Percentiles rank a stretch among this genome's conserved stretches.
Evolutionary conservation across 2,888 invertebrate genomes (phyloP).

Genomic region (Baccha elongata): DNA sequence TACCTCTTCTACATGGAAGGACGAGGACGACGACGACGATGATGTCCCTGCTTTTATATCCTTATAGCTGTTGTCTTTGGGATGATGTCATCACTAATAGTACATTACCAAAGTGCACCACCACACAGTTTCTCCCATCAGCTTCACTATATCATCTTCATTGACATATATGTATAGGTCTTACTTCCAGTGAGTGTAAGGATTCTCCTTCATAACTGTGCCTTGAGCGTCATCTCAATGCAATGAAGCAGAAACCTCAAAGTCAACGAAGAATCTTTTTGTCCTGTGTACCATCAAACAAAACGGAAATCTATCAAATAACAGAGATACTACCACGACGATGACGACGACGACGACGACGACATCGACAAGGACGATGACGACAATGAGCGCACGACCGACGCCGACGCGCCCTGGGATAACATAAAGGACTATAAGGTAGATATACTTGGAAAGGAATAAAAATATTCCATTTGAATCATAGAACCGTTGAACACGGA

Average conservation of each 20-base stretch:
- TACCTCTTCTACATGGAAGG: too few relatives aligned
- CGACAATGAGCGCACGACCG: conserved; percentile 1
- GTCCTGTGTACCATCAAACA: conserved; percentile 62
- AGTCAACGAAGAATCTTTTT: conserved; percentile 70
- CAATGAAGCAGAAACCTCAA: conserved; percentile 67
- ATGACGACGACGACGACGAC: conserved; percentile 16
- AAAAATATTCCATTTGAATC: conserved; percentile 54
- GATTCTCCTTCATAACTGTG: conserved; percentile 2
- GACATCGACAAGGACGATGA: conserved; percentile 19
- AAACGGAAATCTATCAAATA: conserved; percentile 71
- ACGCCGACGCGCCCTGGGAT: conserved; percentile 14
- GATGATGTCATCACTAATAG: conserved; percentile 65
- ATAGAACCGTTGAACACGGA: conserved; percentile 42
- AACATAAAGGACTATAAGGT: conserved; percentile 38
- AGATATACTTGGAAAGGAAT: conserved; percentile 37
- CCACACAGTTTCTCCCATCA: conserved; percentile 2
- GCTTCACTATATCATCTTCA: conserved; percentile 2
- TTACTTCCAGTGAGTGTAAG: conserved; percentile 20
- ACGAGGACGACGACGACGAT: too few relatives aligned
- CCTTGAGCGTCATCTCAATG: conserved; percentile 30
- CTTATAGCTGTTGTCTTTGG: conserved; percentile 22
- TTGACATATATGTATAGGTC: conserved; percentile 64
- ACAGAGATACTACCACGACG: conserved; percentile 35
- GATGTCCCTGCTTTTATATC: neutral
- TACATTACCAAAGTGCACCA: conserved; percentile 33